Evolutionary conservation across 2,888 invertebrate genomes (phyloP), one percentile per base, ranked within the genome.

Genomic region (Drosophila sordidula): DNA sequence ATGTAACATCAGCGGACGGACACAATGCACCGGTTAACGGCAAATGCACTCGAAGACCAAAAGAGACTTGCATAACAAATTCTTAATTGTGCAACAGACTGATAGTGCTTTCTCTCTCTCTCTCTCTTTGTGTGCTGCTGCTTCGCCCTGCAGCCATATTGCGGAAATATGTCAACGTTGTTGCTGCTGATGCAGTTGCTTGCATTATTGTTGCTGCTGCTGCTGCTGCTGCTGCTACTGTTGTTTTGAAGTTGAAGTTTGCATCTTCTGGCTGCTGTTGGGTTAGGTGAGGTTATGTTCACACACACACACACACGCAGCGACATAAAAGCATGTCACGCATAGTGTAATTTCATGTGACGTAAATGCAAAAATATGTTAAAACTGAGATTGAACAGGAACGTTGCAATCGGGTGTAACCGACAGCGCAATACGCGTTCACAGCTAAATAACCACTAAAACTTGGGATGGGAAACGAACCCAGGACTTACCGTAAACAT

Each of bases 31-130:
- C 73, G 70, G 55, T 54, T 64, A 62, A 66, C 52, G 49, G 73
- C 72, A 78, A 71, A 70, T 78, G 76, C 69, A 73, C 75, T 62
- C 70, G 50, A 69, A 66, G 58, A 51, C 55, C 56, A 54, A 57
- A 69, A 73, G 83, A 86, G 83, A 86, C 87, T 86, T 87, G 83
- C 87, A 87, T 83, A 87, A 87, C 83, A 87, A 80, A 87, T 78
- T 83, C 88, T 87, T 80, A 83, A 87, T 87, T 87, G 86, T 87
- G 85, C 81, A 84, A 81, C 81, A 76, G 78, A 75, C 49, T 46
- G 57, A 59, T 25, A 25, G 12, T 42, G 3, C 49, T 22, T 25
- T 26, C 8, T n/a, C 65, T 12, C 36, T 11, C 26, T n/a, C 2
- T 42, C 55, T n/a, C 34, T 45, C 45, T 22, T 70, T 70, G 74